These are phyloP conservation scores for Phainopepla nitens DNA, from an alignment of 2,113 vertebrate genomes.

Conservation along the genomic window DNA sequence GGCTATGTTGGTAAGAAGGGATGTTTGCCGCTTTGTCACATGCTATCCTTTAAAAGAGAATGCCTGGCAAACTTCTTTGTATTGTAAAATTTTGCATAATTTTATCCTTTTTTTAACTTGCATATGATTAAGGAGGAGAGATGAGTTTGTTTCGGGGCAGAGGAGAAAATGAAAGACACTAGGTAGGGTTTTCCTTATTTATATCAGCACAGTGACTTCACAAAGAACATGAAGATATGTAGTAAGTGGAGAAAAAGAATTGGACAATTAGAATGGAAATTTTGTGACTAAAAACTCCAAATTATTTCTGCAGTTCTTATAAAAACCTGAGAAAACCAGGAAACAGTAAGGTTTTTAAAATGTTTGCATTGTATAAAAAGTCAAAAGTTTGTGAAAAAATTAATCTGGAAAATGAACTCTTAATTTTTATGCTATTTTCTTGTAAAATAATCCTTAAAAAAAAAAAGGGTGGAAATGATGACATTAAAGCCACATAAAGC, in stretches of 20 bases:
- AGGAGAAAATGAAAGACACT: neutral
- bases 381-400: neutral
- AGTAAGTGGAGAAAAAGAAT: neutral
- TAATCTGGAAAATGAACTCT: neutral
- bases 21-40: neutral
- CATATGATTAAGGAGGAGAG: neutral
- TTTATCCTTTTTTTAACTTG: neutral
- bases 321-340: neutral
- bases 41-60: neutral
- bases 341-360: neutral
- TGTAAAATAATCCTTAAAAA: neutral
- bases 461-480: neutral
- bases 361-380: neutral
- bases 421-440: neutral
- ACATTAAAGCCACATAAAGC: neutral
- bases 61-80: neutral
- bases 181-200: neutral
- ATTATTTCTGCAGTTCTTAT: neutral
- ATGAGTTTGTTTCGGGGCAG: neutral
- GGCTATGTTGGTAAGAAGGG: neutral
- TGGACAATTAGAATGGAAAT: neutral
- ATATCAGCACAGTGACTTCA: neutral
- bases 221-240: neutral
- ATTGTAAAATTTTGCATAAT: neutral
- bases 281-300: neutral